Base-by-base conservation (phyloP, 2,113 vertebrate species). In the Cyphomyrus plagiostoma region DNA sequence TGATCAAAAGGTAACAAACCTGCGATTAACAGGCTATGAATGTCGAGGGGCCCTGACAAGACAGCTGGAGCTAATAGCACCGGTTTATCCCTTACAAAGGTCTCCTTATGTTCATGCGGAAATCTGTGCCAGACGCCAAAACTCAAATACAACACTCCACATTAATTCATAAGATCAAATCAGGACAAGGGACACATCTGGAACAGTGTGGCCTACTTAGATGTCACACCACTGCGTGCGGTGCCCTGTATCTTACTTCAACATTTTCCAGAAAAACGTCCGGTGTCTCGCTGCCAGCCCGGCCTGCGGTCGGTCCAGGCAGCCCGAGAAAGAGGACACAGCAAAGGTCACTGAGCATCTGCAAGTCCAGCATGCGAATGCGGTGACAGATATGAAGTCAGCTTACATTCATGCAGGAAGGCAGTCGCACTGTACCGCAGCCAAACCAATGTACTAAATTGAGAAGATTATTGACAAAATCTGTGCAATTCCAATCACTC, bases 101-200 rank as follows among this genome's bases (percentile, higher is more conserved):
- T 84, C 42, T 84, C 45, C 77, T 82, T 84, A 48, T 84, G 39
- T 48, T 84, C 42, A 84, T 3, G 23, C 3, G 39, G 82, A 84
- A 84, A 84, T 48, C 39, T 10, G 39, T 84, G 39, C 45, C 42
- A 46, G 82, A 84, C 19, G 42, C 19, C 82, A 84, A 11, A 84
- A 45, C 46, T 80, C 74, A 80, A 84, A 48, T 39, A 48, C 21
- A 23, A 23, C 42, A 9, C 82, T 42, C 42, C 23, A 23, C 82
- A 48, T 45, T 84, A 45, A 84, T 84, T 84, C 82, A 84, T 23
- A 45, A 84, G 82, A 46, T 84, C 39, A 84, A 45, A 84, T 84
- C 45, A 84, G 82, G 39, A 48, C 39, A 26, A 11, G 62, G 42
- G 82, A 45, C 45, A 48, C 21, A 46, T 21, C 82, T 84, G 82